Evolutionary conservation across 2,888 invertebrate genomes (phyloP).

Genomic region (Gortyna flavago): DNA sequence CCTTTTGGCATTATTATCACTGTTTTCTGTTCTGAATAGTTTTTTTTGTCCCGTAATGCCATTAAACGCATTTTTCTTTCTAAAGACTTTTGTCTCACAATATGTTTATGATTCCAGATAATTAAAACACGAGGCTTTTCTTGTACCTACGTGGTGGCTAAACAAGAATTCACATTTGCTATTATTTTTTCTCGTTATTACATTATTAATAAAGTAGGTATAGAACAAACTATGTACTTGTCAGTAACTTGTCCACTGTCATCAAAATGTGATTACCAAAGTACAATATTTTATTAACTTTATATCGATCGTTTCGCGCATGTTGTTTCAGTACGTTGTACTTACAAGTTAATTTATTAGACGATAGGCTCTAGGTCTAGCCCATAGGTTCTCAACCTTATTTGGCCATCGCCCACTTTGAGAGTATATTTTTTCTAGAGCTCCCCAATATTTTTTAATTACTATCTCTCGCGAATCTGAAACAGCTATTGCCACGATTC

Average conservation of each 20-base stretch:
- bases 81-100: background rate
- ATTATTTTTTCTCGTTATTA: background rate
- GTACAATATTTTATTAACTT: constrained; percentile 33
- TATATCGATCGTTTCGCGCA: constrained; percentile 14
- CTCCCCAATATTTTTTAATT: background rate
- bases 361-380: background rate
- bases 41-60: background rate
- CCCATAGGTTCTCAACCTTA: background rate
- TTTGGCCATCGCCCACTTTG: background rate
- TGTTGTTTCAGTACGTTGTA: background rate
- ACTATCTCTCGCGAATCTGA: background rate
- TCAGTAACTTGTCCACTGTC: background rate
- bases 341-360: constrained; percentile 23
- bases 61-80: background rate
- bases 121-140: too few species aligned
- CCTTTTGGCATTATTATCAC: too few species aligned
- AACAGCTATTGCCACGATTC: background rate
- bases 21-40: background rate
- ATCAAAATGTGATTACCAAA: constrained; percentile 43
- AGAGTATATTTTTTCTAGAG: background rate
- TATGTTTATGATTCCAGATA: background rate
- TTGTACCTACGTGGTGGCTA: background rate
- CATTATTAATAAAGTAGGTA: background rate
- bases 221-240: background rate
- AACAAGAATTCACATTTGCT: too few species aligned